Percentiles rank a stretch among this genome's conserved stretches.
These are phyloP conservation scores for Catamblyrhynchus diadema DNA, from an alignment of 2,797 vertebrate genomes.

Conservation along the genomic window DNA sequence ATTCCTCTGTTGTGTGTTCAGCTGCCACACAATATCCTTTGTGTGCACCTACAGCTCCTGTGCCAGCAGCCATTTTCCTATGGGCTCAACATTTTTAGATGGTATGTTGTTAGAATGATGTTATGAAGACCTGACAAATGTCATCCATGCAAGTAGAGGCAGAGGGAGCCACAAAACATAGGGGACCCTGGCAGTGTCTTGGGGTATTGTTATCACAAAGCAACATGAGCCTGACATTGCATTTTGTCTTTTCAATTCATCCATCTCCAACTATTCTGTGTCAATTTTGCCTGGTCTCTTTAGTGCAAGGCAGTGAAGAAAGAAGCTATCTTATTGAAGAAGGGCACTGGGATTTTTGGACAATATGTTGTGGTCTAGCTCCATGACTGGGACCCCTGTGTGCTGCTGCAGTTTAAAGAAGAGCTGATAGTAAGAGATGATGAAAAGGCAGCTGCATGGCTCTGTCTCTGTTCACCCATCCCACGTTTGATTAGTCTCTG, in stretches of 20 bases:
- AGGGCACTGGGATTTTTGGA: not conserved
- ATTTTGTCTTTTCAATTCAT: not conserved
- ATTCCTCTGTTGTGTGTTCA: not conserved
- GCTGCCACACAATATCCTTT: not conserved
- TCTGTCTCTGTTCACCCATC: constrained; percentile 11
- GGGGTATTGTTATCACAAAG: not conserved
- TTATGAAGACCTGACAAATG: not conserved
- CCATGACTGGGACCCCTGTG: not conserved
- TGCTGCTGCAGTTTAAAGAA: not conserved
- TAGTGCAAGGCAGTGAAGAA: not conserved
- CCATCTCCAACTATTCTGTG: not conserved
- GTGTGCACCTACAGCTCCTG: not conserved
- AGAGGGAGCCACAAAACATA: not conserved
- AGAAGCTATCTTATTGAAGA: not conserved
- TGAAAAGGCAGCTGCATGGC: not conserved
- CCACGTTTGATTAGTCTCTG: constrained; percentile 39
- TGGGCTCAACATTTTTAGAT: not conserved
- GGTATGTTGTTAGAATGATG: not conserved
- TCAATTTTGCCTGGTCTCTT: not conserved
- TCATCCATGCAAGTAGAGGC: not conserved
- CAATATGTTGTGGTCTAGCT: not conserved
- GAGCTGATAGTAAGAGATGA: not conserved
- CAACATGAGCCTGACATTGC: not conserved
- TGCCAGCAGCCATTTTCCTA: not conserved
- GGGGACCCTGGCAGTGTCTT: not conserved